Base-by-base conservation (phyloP, 2,797 vertebrate species). In the Carcharodon carcharias region DNA sequence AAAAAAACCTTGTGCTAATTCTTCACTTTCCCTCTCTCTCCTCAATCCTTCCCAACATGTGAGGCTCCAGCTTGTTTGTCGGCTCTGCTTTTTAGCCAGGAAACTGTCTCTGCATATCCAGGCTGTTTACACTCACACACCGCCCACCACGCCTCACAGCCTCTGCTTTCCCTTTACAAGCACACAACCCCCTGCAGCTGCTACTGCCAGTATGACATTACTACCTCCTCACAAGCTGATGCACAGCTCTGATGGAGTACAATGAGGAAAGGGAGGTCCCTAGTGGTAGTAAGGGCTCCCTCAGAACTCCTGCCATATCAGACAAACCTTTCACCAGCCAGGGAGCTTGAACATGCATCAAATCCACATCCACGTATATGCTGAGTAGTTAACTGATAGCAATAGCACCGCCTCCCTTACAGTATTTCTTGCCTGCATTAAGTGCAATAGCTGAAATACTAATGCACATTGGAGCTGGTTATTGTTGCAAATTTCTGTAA, bases 111-210 rank as follows among this genome's bases (percentile, higher is more conserved):
- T 73, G 67, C 94, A 95, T 56, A 95, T 95, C 65, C 94, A 95
- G 50, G 94, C 94, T 77, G 94, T 95, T 95, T 95, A 56, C 65
- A 95, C 69, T 95, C 69, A 56, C 40, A 28, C 93, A 31, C 65
- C 56, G 56, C 88, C 63, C 65, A 95, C 93, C 69, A 95, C 94
- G 94, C 94, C 94, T 95, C 94, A 35, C 61, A 93, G 67, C 31
- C 94, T 77, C 94, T 35, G 94, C 94, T 73, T 95, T 95, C 40
- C 65, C 93, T 69, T 73, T 40, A 18, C 67, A 73, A 95, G 26
- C 94, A 58, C 45, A 54, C 69, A 95, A 95, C 97, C 97, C 97
- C 96, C 97, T 93, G 96, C 96, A 96, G 96, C 96, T 58, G 73
- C 87, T 50, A 73, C 85, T 77, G 88, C 96, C 80, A 91, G 26